Evolutionary conservation across 2,113 vertebrate species (phyloP), one percentile per base, ranked within the genome.

Genomic region (Trogon surrucura): DNA sequence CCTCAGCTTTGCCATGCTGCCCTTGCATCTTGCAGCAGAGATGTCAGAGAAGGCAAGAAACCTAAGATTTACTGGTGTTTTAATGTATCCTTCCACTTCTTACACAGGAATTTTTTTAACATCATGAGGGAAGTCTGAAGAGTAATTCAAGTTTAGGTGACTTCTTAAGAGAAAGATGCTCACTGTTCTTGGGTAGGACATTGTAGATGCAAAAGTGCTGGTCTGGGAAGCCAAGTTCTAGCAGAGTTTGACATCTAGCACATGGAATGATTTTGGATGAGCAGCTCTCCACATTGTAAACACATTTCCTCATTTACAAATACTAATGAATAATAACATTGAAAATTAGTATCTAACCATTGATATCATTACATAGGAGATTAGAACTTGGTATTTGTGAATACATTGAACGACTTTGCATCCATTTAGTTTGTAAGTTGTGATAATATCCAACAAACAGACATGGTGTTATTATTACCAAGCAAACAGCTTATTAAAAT

Each of bases 131-230:
- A 89, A 79, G 5, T 66, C 27, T 66, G 54, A 2, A 91, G 25
- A 79, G 80, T 36, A 79, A 36, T 12, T 34, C 3, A 26, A 34
- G n/a, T 89, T 67, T 81, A 11, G 3, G 26, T n/a, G 21, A 2
- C 23, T 72, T 88, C 19, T 20, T 70, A 15, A 61, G 14, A 32
- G 11, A 69, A 58, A 58, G 8, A 21, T 11, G 18, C 0, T 0
- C 22, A 11, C 67, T 50, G 18, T 0, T 0, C 5, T n/a, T 71
- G 26, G 7, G 5, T 41, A 47, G 16, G 22, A 8, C 8, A 6
- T 8, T 26, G 12, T 10, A 57, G 21, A 16, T 20, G 19, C 21
- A n/a, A 27, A 21, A 61, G 19, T n/a, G 41, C 22, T 47, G 14
- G 14, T 30, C 11, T 73, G 11, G 30, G 45, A 69, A 54, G 27